These are phyloP conservation scores for Galerucella nymphaeae DNA, from an alignment of 2,888 invertebrate genomes.

Conservation along the genomic window DNA sequence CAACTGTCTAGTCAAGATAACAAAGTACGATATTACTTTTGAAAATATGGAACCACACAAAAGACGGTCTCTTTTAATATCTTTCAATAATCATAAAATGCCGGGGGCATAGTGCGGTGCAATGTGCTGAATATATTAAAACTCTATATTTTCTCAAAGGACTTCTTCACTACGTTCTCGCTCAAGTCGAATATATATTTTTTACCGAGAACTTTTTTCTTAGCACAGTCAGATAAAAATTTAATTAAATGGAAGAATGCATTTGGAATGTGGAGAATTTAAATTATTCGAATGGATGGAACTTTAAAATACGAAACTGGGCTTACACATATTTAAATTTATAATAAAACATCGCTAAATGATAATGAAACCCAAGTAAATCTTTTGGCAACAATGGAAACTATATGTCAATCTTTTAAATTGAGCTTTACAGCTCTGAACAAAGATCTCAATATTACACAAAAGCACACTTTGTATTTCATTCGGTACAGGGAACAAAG, in stretches of 20 bases:
- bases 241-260: constrained; percentile 32
- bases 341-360: constrained; percentile 5
- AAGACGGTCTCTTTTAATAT: constrained; percentile 26
- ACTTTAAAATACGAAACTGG: constrained; percentile 1
- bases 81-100: constrained; percentile 39
- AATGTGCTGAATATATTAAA: constrained; percentile 41
- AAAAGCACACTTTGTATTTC: too few species aligned
- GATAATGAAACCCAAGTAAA: neutral
- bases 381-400: too few species aligned
- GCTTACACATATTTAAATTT: constrained; percentile 19
- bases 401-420: too few species aligned
- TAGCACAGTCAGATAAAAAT: constrained; percentile 31
- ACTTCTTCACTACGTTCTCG: constrained; percentile 28
- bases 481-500: too few species aligned
- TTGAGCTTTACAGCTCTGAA: too few species aligned
- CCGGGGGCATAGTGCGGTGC: constrained; percentile 28
- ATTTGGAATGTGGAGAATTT: constrained; percentile 26
- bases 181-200: constrained; percentile 31
- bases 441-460: too few species aligned
- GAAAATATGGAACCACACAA: constrained; percentile 24
- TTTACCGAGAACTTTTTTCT: constrained; percentile 34
- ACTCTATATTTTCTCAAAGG: constrained; percentile 39
- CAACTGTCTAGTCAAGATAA: constrained; percentile 21
- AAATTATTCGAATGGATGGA: constrained; percentile 16
- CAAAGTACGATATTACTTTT: constrained; percentile 25